These are phyloP conservation scores for Achatina immaculata DNA, from an alignment of 1,140 invertebrate species.

Conservation along the genomic window DNA sequence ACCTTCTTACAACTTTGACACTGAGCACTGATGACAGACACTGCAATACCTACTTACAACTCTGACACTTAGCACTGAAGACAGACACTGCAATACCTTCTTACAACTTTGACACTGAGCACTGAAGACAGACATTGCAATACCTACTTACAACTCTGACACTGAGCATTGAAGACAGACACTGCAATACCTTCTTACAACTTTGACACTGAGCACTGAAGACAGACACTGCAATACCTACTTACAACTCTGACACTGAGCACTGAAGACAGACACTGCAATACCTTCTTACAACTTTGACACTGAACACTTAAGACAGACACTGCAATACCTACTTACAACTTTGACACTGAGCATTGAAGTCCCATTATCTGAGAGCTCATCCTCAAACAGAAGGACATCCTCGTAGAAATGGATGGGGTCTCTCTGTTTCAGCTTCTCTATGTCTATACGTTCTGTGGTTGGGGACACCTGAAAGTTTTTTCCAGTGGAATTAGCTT, in stretches of 20 bases:
- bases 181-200: slow-evolving; percentile 78
- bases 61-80: too few species aligned
- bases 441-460: slow-evolving; percentile 86
- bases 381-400: slow-evolving; percentile 96
- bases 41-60: too few species aligned
- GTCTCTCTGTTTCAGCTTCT: slow-evolving; percentile 90
- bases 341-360: slow-evolving; percentile 93
- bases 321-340: slow-evolving; percentile 75
- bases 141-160: too few species aligned
- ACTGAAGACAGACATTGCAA: too few species aligned
- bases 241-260: slow-evolving; percentile 94
- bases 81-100: too few species aligned
- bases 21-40: slow-evolving; percentile 86
- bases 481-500: too few species aligned
- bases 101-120: too few species aligned
- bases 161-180: too few species aligned
- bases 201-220: slow-evolving; percentile 91
- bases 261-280: too few species aligned
- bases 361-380: slow-evolving; percentile 97
- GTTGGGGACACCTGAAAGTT: slow-evolving; percentile 74
- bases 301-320: too few species aligned
- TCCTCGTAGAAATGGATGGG: slow-evolving; percentile 96
- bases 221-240: neutral
- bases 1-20: slow-evolving; percentile 92
- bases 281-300: too few species aligned